phyloP scores from a whole-genome alignment of 2,797 vertebrate genomes.

The Pteropus rufus region DNA sequence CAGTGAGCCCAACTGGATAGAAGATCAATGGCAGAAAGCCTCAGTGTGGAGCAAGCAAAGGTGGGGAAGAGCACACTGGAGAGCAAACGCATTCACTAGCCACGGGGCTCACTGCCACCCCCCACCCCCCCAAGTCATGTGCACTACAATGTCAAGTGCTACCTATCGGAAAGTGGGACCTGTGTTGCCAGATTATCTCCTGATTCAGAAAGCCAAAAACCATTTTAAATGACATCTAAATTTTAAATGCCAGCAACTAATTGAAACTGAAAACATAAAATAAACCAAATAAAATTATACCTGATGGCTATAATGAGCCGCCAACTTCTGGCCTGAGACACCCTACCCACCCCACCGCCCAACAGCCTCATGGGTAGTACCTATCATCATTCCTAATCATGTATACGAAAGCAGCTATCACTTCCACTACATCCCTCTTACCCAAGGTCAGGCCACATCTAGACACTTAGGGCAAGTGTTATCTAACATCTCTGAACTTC shows the following conservation, averaged over 20 bases:
- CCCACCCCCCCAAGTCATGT: too few species aligned
- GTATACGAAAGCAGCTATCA: not conserved
- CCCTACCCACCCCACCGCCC: not conserved
- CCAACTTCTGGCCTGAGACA: not conserved
- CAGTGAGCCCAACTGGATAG: not conserved
- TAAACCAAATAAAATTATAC: not conserved
- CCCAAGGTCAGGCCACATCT: not conserved
- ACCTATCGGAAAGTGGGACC: not conserved
- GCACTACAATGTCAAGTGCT: not conserved
- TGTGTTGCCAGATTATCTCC: not conserved
- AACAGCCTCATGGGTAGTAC: not conserved
- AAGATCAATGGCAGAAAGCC: not conserved
- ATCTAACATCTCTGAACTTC: not conserved
- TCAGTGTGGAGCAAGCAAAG: not conserved
- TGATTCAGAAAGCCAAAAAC: not conserved
- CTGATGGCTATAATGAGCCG: not conserved
- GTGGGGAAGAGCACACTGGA: too few species aligned
- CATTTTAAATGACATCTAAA: not conserved
- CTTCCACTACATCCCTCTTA: not conserved
- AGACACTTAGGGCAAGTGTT: not conserved
- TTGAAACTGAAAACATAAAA: not conserved
- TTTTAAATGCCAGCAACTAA: not conserved
- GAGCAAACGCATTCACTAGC: rapidly evolving
- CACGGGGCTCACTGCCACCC: not conserved
- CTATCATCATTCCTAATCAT: not conserved